Evolutionary conservation across 23 tunicate species (phyloP).

Genomic region (Diplosoma virens): DNA sequence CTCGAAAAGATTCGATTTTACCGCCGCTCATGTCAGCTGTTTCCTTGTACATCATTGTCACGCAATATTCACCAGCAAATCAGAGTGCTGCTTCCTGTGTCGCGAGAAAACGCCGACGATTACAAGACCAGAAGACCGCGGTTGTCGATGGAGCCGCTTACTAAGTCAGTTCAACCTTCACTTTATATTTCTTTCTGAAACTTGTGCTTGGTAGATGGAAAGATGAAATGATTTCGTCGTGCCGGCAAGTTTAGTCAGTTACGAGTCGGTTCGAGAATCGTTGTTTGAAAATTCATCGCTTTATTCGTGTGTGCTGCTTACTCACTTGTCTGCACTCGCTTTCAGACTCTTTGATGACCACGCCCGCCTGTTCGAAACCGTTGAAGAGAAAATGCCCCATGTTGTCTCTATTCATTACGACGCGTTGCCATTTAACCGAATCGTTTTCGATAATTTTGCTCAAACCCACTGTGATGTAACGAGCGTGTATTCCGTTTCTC

Average conservation of each 20-base stretch:
- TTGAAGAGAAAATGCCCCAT: background rate
- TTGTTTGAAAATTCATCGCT: too few species aligned
- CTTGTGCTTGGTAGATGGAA: background rate
- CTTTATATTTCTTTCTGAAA: background rate
- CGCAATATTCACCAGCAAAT: constrained; percentile 45
- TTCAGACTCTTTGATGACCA: background rate
- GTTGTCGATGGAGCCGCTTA: constrained; percentile 16
- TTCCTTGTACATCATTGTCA: constrained; percentile 56
- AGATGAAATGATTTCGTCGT: background rate
- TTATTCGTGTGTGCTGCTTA: background rate
- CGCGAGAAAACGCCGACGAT: too few species aligned
- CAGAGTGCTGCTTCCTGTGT: constrained; percentile 22
- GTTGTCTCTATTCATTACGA: constrained; percentile 1
- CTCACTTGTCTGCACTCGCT: background rate
- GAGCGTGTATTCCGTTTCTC: too few species aligned
- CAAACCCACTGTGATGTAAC: too few species aligned
- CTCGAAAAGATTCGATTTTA: background rate
- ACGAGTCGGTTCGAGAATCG: too few species aligned
- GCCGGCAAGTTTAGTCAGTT: too few species aligned
- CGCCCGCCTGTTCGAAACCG: background rate
- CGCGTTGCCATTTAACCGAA: background rate
- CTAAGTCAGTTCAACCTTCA: constrained; percentile 29
- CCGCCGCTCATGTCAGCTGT: constrained; percentile 29
- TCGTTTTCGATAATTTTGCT: background rate
- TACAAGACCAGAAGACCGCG: too few species aligned